Percentiles rank a stretch among this genome's conserved stretches.
phyloP scores from a whole-genome alignment of 2,113 vertebrate species.

The Sinocyclocheilus grahami region DNA sequence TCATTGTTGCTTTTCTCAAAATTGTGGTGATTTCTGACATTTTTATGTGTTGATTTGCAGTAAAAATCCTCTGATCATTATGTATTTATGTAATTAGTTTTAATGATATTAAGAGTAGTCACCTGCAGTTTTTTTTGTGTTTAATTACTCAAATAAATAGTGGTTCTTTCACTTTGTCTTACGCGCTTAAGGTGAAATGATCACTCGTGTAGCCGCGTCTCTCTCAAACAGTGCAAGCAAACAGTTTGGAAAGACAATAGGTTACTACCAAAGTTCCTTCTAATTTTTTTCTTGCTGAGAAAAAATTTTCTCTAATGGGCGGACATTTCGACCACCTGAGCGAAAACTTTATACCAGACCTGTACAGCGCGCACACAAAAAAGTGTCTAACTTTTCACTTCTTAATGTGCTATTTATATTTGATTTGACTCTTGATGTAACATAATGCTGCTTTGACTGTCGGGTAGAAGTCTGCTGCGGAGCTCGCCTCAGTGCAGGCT shows the following conservation, averaged over 20 bases:
- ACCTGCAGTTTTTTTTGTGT: not conserved
- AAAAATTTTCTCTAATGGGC: too few species aligned
- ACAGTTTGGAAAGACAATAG: not conserved
- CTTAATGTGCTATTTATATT: too few species aligned
- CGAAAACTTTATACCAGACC: too few species aligned
- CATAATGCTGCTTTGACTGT: too few species aligned
- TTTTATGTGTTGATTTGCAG: not conserved
- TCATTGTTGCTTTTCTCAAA: not conserved
- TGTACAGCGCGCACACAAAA: too few species aligned
- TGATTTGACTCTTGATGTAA: too few species aligned
- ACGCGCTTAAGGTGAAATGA: not conserved
- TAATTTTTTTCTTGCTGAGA: too few species aligned
- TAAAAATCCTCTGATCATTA: not conserved
- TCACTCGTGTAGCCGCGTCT: not conserved
- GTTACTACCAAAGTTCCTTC: too few species aligned
- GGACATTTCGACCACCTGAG: too few species aligned
- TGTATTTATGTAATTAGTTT: not conserved
- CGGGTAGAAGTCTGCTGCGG: too few species aligned
- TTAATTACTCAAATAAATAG: not conserved
- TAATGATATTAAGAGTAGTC: not conserved
- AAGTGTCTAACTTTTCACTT: too few species aligned
- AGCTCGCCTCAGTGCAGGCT: too few species aligned
- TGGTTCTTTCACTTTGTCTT: not conserved
- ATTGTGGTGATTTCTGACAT: not conserved
- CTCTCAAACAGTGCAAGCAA: not conserved